A percentile compares a stretch with the other conserved stretches of the same genome.
Evolutionary conservation across 2,888 invertebrate genomes (phyloP).

Genomic region (Mesoligia furuncula): DNA sequence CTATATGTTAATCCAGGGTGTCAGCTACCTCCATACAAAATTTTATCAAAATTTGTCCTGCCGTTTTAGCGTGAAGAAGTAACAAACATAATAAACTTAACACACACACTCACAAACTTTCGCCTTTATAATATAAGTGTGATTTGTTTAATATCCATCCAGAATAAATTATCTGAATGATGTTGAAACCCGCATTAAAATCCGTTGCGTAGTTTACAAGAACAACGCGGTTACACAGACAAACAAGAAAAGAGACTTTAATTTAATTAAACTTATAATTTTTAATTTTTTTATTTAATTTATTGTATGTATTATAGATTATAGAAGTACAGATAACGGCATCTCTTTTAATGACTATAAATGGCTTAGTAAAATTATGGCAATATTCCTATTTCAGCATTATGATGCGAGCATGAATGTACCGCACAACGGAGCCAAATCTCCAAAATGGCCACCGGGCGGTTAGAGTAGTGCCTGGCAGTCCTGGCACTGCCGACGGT

Average conservation of each 20-base stretch:
- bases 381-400: conserved; percentile 35
- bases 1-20: too few species aligned
- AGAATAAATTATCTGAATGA: neutral
- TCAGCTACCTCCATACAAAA: too few species aligned
- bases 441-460: conserved; percentile 64
- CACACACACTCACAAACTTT: too few species aligned
- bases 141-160: neutral
- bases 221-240: neutral
- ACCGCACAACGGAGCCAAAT: conserved; percentile 56
- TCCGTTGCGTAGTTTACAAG: neutral
- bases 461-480: conserved; percentile 46
- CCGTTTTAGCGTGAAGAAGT: too few species aligned
- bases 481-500: conserved; percentile 58
- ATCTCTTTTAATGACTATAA: conserved; percentile 17
- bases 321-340: neutral
- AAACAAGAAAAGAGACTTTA: neutral
- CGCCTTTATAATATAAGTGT: too few species aligned
- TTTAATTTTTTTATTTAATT: too few species aligned
- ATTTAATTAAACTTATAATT: neutral
- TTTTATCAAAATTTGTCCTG: too few species aligned
- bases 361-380: conserved; percentile 25
- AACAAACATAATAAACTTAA: too few species aligned
- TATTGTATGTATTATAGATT: neutral
- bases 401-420: conserved; percentile 36
- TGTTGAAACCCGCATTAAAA: neutral